phyloP scores from a whole-genome alignment of 1,140 invertebrate genomes.

The Drosophila busckii region DNA sequence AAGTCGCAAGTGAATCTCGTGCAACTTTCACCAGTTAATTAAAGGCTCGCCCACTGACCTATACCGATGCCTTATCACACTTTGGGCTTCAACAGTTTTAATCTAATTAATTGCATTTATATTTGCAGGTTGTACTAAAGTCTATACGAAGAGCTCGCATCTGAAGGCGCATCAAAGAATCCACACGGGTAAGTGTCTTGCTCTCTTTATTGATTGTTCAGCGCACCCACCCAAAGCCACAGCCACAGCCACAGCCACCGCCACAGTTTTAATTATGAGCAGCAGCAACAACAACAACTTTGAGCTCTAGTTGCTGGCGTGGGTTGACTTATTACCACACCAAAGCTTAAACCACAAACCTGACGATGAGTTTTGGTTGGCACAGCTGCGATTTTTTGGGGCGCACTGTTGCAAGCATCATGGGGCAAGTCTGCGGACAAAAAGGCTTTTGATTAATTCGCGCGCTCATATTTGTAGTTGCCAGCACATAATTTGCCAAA shows the following conservation, averaged over 20 bases:
- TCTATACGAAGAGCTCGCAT: slow-evolving; percentile 99
- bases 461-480: slow-evolving; percentile 74
- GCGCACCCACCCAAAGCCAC: slow-evolving; percentile 7
- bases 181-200: slow-evolving; percentile 97
- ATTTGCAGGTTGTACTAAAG: slow-evolving; percentile 95
- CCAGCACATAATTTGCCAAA: slow-evolving; percentile 74
- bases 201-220: slow-evolving; percentile 22
- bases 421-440: slow-evolving; percentile 49
- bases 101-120: too few species aligned
- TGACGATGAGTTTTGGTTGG: slow-evolving; percentile 35
- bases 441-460: slow-evolving; percentile 71
- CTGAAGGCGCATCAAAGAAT: slow-evolving; percentile 98
- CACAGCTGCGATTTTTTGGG: slow-evolving; percentile 41
- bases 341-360: slow-evolving; percentile 9
- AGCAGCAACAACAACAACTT: slow-evolving; percentile 9
- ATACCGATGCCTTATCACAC: slow-evolving; percentile 32
- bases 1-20: slow-evolving; percentile 51
- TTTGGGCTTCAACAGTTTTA: too few species aligned
- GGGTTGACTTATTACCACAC: slow-evolving; percentile 35
- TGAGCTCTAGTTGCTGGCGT: slow-evolving; percentile 16
- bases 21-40: slow-evolving; percentile 69
- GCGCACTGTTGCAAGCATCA: too few species aligned
- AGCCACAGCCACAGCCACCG: slow-evolving; percentile 21
- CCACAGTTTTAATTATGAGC: slow-evolving; percentile 18
- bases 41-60: slow-evolving; percentile 58